Conservation (phyloP, 2,888 invertebrate species). For the Tenthredo mesomela region DNA sequence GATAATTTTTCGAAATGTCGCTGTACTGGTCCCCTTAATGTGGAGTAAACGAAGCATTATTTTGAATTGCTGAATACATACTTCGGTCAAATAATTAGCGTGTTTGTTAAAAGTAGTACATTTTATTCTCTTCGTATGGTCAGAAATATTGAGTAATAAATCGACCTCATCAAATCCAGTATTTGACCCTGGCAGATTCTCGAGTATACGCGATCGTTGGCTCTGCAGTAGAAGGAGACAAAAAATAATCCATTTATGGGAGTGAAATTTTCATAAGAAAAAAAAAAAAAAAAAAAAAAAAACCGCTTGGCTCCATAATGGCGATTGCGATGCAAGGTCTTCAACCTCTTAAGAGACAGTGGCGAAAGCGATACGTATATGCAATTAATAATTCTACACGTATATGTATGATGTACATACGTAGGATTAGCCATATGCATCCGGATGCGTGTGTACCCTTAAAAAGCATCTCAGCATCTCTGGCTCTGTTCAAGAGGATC, state of each 20-base stretch:
- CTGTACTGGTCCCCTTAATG: no score
- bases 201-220: background rate
- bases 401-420: background rate
- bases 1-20: no score
- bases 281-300: background rate
- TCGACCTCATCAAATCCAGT: background rate
- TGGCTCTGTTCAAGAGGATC: background rate
- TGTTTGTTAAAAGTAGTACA: background rate
- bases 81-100: background rate
- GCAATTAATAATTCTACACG: background rate
- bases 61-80: background rate
- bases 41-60: background rate
- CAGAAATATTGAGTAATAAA: background rate
- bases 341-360: background rate
- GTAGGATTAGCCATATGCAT: background rate
- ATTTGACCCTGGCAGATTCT: background rate
- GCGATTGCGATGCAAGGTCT: conserved; percentile 19
- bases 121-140: background rate
- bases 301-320: background rate
- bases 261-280: conserved; percentile 23
- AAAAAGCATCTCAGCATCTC: background rate
- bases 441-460: background rate
- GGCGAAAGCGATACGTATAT: background rate
- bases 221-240: background rate
- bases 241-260: conserved; percentile 33